phyloP scores from a whole-genome alignment of 2,113 vertebrate genomes.

The Aramus guarauna region DNA sequence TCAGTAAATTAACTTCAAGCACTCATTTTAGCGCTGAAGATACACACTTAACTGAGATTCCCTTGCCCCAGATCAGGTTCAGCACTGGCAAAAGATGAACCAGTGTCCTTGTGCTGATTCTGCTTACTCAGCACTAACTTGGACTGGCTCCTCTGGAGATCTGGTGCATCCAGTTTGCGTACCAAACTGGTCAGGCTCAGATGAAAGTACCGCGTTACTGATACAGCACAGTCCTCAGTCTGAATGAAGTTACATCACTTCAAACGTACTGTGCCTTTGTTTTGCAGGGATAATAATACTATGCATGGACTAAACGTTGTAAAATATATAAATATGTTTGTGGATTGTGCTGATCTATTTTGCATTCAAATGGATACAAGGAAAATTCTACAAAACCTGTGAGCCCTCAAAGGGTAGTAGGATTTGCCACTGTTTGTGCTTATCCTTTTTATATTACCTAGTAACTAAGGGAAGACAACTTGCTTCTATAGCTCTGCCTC shows the following conservation, averaged over 20 bases:
- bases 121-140: not conserved
- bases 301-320: not conserved
- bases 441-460: not conserved
- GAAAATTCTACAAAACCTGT: not conserved
- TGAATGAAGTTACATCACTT: not conserved
- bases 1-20: slow-evolving; percentile 24
- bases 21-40: not conserved
- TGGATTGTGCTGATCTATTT: not conserved
- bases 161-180: not conserved
- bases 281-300: not conserved
- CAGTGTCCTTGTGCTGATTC: not conserved
- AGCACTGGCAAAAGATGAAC: not conserved
- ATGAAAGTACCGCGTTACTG: not conserved
- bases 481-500: not conserved
- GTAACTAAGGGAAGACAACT: not conserved
- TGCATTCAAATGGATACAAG: not conserved
- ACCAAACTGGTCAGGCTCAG: not conserved
- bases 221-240: not conserved
- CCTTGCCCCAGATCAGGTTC: not conserved
- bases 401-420: not conserved
- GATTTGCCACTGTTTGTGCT: not conserved
- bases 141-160: not conserved
- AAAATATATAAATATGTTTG: not conserved
- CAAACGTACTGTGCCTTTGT: not conserved
- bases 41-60: not conserved